Evolutionary conservation across 2,888 invertebrate genomes (phyloP).

Genomic region (Eupithecia vulgata): DNA sequence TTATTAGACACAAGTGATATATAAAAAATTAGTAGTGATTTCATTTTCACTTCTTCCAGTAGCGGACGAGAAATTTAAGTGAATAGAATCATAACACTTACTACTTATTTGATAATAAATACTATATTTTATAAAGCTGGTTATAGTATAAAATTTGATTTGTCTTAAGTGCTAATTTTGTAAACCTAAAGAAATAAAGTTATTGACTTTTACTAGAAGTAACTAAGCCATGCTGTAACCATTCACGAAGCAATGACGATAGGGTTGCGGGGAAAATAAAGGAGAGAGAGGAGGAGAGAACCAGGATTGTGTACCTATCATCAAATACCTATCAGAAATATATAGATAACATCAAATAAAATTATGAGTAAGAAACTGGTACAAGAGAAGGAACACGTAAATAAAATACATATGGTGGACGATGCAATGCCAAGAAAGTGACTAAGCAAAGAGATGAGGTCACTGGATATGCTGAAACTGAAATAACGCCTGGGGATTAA

Average conservation of each 20-base stretch:
- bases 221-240: neutral
- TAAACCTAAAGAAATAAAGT: too few relatives aligned
- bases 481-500: slow-evolving; percentile 37
- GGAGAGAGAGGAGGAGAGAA: neutral
- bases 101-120: too few relatives aligned
- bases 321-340: too few relatives aligned
- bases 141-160: too few relatives aligned
- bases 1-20: too few relatives aligned
- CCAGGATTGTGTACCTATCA: neutral
- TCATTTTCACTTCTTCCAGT: too few relatives aligned
- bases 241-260: neutral
- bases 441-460: slow-evolving; percentile 33
- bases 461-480: slow-evolving; percentile 28
- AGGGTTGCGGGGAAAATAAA: neutral
- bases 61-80: too few relatives aligned
- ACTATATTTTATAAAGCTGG: too few relatives aligned
- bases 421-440: slow-evolving; percentile 35
- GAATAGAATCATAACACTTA: too few relatives aligned
- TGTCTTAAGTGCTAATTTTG: too few relatives aligned
- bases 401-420: slow-evolving; percentile 23
- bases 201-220: neutral
- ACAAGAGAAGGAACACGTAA: slow-evolving; percentile 9
- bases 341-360: neutral
- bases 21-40: too few relatives aligned
- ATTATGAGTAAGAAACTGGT: slow-evolving; percentile 18